Evolutionary conservation across 2,888 invertebrate genomes (phyloP), one percentile per base, ranked within the genome.

Genomic region (Heteromyza rotundicornis): DNA sequence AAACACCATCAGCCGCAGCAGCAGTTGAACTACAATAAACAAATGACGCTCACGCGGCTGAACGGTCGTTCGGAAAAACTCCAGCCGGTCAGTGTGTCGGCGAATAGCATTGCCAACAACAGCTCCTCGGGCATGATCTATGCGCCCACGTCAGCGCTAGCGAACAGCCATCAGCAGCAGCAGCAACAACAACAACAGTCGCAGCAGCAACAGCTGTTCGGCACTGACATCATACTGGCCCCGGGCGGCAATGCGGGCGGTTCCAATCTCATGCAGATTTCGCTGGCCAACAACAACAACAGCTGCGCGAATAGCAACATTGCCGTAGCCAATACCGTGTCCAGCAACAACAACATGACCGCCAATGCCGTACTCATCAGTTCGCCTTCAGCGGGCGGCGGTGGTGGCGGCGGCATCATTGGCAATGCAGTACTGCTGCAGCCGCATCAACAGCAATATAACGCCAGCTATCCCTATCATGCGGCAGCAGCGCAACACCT

Each of bases 391-490:
- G 77, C 74, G 5, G 77, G 67, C 40, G 70, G 68, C 51, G 69
- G 70, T 66, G 69, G 73, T 67, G 64, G 77, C 72, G 71, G 73
- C 70, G 70, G 73, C 52, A 73, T 77, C 59, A 73, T 75, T 65
- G 71, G 75, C 59, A 77, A 74, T 68, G 72, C 75, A 24, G 71
- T 74, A 56, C 70, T 77, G 52, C 61, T 72, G 50, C 68, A 64
- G 66, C 74, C 72, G 58, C 81, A 78, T 22, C 75, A 71, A 51
- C 70, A 69, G 20, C 75, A 73, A 62, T 73, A 72, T 44, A 75
- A 70, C 62, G 66, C 78, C 52, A 73, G 77, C 64, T 81, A 80
- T 77, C 79, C 78, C 60, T 81, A 82, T 70, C 80, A 80, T 67
- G 71, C 77, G 59, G 64, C 69, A 1, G 65, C 66, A 35, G 64